Conservation (phyloP, 2,797 vertebrate genomes). For the Gymnothorax javanicus region DNA sequence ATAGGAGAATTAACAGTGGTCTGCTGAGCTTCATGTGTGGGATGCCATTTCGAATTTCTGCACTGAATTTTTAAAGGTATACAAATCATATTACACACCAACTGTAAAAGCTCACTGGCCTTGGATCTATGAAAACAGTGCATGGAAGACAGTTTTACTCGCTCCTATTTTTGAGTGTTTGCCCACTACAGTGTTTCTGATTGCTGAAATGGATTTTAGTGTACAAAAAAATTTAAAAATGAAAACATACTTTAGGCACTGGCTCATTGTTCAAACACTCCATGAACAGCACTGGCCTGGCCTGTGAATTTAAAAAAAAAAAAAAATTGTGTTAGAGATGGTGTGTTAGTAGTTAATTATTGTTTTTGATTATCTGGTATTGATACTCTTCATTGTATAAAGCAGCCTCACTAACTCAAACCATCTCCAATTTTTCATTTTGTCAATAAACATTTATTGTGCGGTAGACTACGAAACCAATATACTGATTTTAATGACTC, state of each 20-base stretch:
- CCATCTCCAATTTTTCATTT: not conserved
- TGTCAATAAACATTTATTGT: not conserved
- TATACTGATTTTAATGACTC: not conserved
- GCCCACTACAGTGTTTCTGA: not conserved
- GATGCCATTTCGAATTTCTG: not conserved
- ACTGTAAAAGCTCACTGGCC: not conserved
- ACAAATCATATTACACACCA: not conserved
- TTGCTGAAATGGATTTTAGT: not conserved
- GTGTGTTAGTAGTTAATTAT: too few relatives aligned
- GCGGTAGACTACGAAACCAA: not conserved
- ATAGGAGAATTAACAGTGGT: not conserved
- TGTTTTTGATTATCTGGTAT: not conserved
- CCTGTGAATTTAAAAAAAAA: too few relatives aligned
- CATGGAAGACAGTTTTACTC: not conserved
- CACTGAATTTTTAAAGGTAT: not conserved
- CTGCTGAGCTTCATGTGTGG: not conserved
- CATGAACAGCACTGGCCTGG: not conserved
- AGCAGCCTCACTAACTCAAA: not conserved
- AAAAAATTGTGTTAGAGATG: too few relatives aligned
- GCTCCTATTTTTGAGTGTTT: not conserved
- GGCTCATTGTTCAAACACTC: not conserved
- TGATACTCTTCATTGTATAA: not conserved
- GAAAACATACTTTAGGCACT: too few relatives aligned
- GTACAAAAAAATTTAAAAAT: too few relatives aligned
- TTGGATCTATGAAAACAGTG: not conserved